These are phyloP conservation scores for Seriola aureovittata DNA, from an alignment of 2,113 vertebrate genomes.

Conservation along the genomic window DNA sequence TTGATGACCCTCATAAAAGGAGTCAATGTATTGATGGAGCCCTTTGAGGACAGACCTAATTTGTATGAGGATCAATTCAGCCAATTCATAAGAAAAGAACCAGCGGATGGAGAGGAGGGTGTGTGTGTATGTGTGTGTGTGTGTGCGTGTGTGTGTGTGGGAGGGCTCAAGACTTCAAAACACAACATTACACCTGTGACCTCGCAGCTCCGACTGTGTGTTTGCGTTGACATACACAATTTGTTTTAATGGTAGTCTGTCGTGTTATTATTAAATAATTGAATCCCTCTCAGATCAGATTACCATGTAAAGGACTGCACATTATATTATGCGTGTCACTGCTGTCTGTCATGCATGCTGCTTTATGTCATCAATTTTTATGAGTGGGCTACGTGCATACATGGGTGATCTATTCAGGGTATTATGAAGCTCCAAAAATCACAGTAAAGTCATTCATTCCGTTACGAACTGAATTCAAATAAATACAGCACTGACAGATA, in stretches of 20 bases:
- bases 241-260: constrained; percentile 82
- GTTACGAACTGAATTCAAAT: constrained; percentile 17
- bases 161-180: constrained; percentile 62
- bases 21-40: constrained; percentile 95
- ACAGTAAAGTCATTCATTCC: constrained; percentile 7
- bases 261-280: constrained; percentile 84
- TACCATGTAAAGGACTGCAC: constrained; percentile 75
- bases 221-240: constrained; percentile 75
- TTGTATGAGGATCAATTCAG: constrained; percentile 91
- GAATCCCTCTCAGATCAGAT: constrained; percentile 80
- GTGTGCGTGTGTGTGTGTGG: constrained; percentile 54
- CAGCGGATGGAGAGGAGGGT: constrained; percentile 23
- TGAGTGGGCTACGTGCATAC: constrained; percentile 47
- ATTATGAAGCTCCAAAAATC: constrained; percentile 17
- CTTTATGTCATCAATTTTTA: constrained; percentile 66
- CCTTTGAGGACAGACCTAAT: constrained; percentile 88
- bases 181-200: constrained; percentile 82
- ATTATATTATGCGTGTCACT: constrained; percentile 68
- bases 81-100: constrained; percentile 87
- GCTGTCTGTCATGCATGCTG: constrained; percentile 52
- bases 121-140: constrained; percentile 15
- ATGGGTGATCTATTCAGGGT: constrained; percentile 1
- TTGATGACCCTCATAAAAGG: constrained; percentile 96
- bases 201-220: constrained; percentile 59
- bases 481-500: constrained; percentile 8